Evolutionary conservation across 1,140 invertebrate species (phyloP), one percentile per base, ranked within the genome.

Genomic region (Drosophila pallidifrons): DNA sequence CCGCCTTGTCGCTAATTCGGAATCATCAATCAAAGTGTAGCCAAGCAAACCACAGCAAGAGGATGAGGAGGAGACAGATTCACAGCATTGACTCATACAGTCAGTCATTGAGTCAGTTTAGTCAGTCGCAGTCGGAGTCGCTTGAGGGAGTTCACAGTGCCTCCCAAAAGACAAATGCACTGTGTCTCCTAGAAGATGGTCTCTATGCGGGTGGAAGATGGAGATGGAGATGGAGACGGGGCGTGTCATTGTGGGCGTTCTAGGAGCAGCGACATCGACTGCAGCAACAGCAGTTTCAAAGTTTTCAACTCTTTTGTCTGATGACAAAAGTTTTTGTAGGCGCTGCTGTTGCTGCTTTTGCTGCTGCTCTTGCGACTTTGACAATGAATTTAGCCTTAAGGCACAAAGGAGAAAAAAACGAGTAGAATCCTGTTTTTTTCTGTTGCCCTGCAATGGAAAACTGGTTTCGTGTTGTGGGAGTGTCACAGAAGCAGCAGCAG

Each of bases 301-400:
- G 52, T 89, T 88, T 78, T 68, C 83, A 88, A 88, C 83, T 89
- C 83, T 88, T 88, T 88, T 89, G 83, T 87, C 80, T 88, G 83
- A 77, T 87, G 79, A 88, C 80, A 87, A 88, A 86, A 88, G 83
- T 87, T 87, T 83, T 86, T 87, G 82, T 85, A 85, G 81, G 81
- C 81, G 73, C 77, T 54, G 78, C 59, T 49, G 59, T 16, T 69
- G 20, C 20, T 8, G 32, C 7, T 32, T 5, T 32, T 38, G 64
- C 25, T 68, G 67, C 43, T 68, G 67, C 47, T 58, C 60, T 58
- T 71, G 74, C 78, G 85, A 89, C 85, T 89, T 89, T 89, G 85
- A 90, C 85, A 89, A 89, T 89, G 85, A 89, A 89, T 86, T 89
- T 81, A 49, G 81, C 85, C 78, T 85, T 85, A 89, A 88, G 85